phyloP scores from a whole-genome alignment of 2,888 invertebrate genomes.

The Tuberolachnus salignus region DNA sequence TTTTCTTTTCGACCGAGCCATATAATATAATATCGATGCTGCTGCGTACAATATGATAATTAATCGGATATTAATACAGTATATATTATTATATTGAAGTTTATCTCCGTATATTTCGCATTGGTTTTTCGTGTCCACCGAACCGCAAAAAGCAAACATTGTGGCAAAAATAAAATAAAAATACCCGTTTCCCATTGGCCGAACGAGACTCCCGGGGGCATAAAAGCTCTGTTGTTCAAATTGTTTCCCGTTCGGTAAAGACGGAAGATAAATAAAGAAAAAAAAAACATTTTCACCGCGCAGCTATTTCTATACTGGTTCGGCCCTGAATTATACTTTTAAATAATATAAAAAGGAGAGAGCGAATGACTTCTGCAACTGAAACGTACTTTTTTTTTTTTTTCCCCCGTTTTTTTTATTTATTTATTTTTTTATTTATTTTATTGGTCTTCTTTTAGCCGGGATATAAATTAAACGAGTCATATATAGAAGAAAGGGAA shows the following conservation, averaged over 20 bases:
- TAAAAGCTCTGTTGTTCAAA: constrained; percentile 54
- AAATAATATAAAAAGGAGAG: constrained; percentile 45
- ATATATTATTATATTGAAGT: constrained; percentile 17
- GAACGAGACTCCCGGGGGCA: constrained; percentile 31
- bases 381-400: constrained; percentile 18
- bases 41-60: constrained; percentile 33
- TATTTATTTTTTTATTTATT: constrained; percentile 40
- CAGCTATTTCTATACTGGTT: constrained; percentile 30
- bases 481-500: constrained; percentile 24
- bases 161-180: constrained; percentile 35
- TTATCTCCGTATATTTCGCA: constrained; percentile 34
- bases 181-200: constrained; percentile 39
- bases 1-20: neutral
- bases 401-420: neutral
- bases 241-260: constrained; percentile 55
- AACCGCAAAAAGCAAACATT: constrained; percentile 50
- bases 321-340: constrained; percentile 55
- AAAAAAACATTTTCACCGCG: constrained; percentile 6
- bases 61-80: constrained; percentile 55
- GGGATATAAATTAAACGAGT: constrained; percentile 52
- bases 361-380: constrained; percentile 44
- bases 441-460: constrained; percentile 44
- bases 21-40: neutral
- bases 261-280: constrained; percentile 48
- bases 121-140: constrained; percentile 46